Conservation (phyloP, 2,797 vertebrate genomes). For the Sylvia borin region DNA sequence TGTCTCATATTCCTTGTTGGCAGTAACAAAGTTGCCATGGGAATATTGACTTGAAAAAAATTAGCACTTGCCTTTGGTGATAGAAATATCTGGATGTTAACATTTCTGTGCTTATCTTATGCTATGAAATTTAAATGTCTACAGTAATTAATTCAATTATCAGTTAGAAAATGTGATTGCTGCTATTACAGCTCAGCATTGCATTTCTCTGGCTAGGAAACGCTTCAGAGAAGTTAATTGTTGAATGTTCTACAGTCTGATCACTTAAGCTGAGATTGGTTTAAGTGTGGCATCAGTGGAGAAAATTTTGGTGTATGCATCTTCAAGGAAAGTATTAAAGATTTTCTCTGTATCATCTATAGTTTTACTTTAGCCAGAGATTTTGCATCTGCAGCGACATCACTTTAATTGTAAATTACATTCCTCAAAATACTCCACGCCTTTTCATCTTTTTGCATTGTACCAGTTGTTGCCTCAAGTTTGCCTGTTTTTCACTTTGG, state of each 20-base stretch:
- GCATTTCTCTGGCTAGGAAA: background rate
- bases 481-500: too few relatives aligned
- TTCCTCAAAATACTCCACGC: background rate
- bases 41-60: conserved; percentile 25
- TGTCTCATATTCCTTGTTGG: background rate
- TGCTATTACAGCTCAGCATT: background rate
- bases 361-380: background rate
- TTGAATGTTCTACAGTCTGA: background rate
- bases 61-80: background rate
- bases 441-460: background rate
- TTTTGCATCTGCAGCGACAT: background rate
- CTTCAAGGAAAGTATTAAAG: background rate
- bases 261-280: background rate
- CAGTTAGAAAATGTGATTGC: background rate
- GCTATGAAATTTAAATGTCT: background rate
- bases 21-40: background rate
- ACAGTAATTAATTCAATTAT: background rate
- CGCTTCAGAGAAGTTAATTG: background rate
- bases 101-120: background rate
- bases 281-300: background rate
- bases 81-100: background rate
- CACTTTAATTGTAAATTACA: background rate
- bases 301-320: background rate
- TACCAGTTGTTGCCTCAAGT: too few relatives aligned
- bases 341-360: background rate